These are phyloP conservation scores for Laupala kohalensis DNA, from an alignment of 1,140 invertebrate species.

Conservation along the genomic window DNA sequence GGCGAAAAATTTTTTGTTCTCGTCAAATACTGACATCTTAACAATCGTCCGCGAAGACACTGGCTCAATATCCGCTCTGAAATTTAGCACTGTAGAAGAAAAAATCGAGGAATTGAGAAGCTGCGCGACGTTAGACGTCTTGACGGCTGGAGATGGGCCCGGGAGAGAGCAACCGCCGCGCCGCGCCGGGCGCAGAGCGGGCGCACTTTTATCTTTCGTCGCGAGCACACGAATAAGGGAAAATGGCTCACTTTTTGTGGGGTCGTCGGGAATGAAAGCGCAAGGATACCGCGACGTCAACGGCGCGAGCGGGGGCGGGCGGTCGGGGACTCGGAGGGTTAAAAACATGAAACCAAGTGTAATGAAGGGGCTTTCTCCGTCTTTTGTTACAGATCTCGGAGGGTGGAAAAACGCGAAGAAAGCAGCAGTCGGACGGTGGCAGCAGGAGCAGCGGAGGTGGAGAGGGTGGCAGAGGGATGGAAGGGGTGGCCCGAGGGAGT, in stretches of 20 bases:
- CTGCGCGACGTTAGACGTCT: too few species aligned
- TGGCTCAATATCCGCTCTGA: too few species aligned
- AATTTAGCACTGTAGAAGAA: too few species aligned
- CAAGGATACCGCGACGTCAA: conserved; percentile 1
- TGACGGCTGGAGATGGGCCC: too few species aligned
- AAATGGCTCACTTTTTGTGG: neutral
- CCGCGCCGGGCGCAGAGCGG: too few species aligned
- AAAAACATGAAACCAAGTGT: neutral
- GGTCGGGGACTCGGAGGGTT: conserved; percentile 19
- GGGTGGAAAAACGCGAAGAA: neutral
- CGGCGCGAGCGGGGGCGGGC: conserved; percentile 18
- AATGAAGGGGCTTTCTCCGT: neutral
- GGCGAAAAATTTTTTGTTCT: too few species aligned
- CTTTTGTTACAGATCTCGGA: neutral
- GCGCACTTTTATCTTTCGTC: neutral
- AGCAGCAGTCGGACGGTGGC: neutral
- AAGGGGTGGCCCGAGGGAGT: too few species aligned
- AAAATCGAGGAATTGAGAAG: too few species aligned
- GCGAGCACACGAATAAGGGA: neutral
- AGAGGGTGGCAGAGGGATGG: neutral
- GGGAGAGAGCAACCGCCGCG: too few species aligned
- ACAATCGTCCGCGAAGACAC: too few species aligned
- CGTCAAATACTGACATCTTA: too few species aligned
- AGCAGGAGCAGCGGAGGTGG: neutral
- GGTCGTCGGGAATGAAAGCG: neutral